Evolutionary conservation across 2,888 invertebrate species (phyloP), one percentile per base, ranked within the genome.

Genomic region (Rhodophaea formosa): DNA sequence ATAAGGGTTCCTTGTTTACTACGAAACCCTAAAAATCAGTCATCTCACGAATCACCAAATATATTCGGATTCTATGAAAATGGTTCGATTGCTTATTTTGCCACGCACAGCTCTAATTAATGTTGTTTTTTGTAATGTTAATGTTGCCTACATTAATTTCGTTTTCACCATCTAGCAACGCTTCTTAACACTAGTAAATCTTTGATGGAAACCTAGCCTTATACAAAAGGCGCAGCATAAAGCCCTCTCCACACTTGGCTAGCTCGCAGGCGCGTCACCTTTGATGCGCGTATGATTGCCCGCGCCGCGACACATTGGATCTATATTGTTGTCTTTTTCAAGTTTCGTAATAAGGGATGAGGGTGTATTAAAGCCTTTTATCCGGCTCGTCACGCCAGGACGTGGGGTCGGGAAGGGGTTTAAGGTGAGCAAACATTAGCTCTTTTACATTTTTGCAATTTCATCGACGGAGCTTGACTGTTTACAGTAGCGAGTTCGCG

Each of bases 301-400:
- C 84, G 85, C 84, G 86, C 89, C 88, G 88, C 90, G 90, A 91
- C 91, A 91, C 91, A 89, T 89, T 88, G 84, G 84, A 86, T 89
- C 89, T 89, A 88, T 90, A 91, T 89, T 90, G 91, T 91, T 91
- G 91, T 90, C 91, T 91, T 91, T 91, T 91, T 91, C 91, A 91
- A 91, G 90, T 91, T 90, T 89, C 87, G 90, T 91, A 91, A 91
- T 91, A 91, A 91, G 91, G 89, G 89, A 88, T 90, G 90, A 90
- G 91, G 90, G 90, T 91, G 90, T 91, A 91, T 91, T 91, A 91
- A 91, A 91, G 91, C 90, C 90, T 90, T 91, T 91, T 90, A 91
- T 90, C 90, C 90, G 84, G 88, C 89, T 91, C 91, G 90, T 91
- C 90, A 90, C 90, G 88, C 87, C 77, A 80, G 82, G 71, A 75